Conservation (phyloP, 2,888 invertebrate genomes). For the Brachycybe producta region DNA sequence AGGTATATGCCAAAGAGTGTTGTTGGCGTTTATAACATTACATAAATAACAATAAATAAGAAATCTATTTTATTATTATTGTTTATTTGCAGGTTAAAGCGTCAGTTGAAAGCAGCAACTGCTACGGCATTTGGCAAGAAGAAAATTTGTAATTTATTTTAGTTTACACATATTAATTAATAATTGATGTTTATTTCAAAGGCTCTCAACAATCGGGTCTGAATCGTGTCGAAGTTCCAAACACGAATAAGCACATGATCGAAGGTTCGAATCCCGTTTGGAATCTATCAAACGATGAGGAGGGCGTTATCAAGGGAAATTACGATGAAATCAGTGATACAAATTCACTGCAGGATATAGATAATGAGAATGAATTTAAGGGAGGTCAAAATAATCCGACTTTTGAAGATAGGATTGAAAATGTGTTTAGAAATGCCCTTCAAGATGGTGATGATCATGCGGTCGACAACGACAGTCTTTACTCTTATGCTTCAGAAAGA, state of each 20-base stretch:
- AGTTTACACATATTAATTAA: too few relatives aligned
- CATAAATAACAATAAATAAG: too few relatives aligned
- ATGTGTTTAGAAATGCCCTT: not conserved
- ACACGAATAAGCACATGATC: not conserved
- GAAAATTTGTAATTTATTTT: too few relatives aligned
- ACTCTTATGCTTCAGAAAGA: too few relatives aligned
- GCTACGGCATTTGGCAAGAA: not conserved
- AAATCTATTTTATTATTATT: too few relatives aligned
- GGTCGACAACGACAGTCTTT: too few relatives aligned
- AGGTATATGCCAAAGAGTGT: too few relatives aligned
- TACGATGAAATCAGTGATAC: not conserved
- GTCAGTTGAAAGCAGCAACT: constrained; percentile 1
- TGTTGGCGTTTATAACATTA: too few relatives aligned
- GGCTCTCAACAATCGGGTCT: not conserved
- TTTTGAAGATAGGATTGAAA: not conserved
- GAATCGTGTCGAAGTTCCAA: constrained; percentile 3
- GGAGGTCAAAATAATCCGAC: not conserved
- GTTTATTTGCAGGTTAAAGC: not conserved
- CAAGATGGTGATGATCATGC: not conserved
- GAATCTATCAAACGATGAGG: not conserved
- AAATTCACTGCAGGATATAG: not conserved
- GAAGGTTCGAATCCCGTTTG: constrained; percentile 1
- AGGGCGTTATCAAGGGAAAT: too few relatives aligned
- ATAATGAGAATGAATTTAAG: not conserved
- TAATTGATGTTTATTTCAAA: too few relatives aligned